Evolutionary conservation across 2,888 invertebrate species (phyloP), one percentile per base, ranked within the genome.

Genomic region (Acronicta leporina): DNA sequence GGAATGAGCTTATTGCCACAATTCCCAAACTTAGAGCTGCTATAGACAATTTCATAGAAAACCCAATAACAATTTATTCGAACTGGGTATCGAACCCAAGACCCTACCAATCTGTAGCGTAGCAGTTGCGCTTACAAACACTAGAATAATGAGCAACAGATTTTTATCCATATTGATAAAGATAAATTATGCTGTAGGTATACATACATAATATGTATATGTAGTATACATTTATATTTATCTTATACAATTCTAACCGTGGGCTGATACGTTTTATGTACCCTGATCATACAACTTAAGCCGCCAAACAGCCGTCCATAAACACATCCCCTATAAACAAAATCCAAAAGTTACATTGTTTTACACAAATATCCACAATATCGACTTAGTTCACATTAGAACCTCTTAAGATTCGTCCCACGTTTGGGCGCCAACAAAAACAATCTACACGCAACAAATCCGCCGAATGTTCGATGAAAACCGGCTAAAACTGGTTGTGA

Each of bases 371-470:
- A 77, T 69, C 44, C 58, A 56, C 61, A 59, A 56, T 70, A 80
- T 78, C 71, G 71, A 67, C 68, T 79, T 67, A 63, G 74, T 70
- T 56, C 53, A 73, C 68, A 80, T 82, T 82, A 80, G 61, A 46
- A 44, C 45, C 65, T 51, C 61, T 89, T 80, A 79, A 75, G 73
- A 91, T 89, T 86, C 90, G 49, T 57, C 54, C 60, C 83, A 75
- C 86, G 87, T 81, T 38, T 76, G 73, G 73, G 62, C 70, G 73
- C 66, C 74, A 78, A 77, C 73, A 78, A 80, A 81, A 79, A 80
- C 78, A 80, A 92, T 91, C 90, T 89, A 87, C 91, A 90, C 88
- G 87, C 85, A 88, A 91, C 92, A 90, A 91, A 92, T 91, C 88
- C 85, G 88, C 81, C 60, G 67, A 77, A 74, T 74, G 71, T 76